Evolutionary conservation across 2,113 vertebrate genomes (phyloP), one percentile per base, ranked within the genome.

Genomic region (Atrichornis clamosus): DNA sequence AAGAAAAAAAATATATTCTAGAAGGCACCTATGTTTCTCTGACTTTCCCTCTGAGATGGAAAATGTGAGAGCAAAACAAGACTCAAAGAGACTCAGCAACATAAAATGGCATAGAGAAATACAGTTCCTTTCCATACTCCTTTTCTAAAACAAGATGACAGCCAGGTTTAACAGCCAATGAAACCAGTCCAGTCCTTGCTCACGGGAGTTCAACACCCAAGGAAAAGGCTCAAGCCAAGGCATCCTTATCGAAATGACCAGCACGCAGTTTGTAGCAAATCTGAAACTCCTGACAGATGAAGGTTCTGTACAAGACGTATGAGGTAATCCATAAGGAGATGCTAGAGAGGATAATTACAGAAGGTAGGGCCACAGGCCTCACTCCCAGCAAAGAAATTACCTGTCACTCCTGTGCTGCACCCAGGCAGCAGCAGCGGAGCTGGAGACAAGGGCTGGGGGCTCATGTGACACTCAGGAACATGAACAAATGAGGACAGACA

Each of bases 391-490:
- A n/a, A 75, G 27, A 72, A 85, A 63, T 62, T 6, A n/a, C 47
- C 30, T 16, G 13, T 62, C 46, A 20, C 17, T 80, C 22, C 53
- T 6, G 2, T 7, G 21, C 8, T 2, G 1, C 2, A n/a, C 30
- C 37, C 4, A 1, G 32, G 59, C 0, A 0, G 35, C 2, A 1
- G 33, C 44, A 82, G 27, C 0, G 0, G 10, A 60, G 47, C 74
- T 75, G 44, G 41, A 70, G 24, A 62, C 3, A 1, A 59, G 27
- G 14, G 8, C 13, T 50, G 23, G 12, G 27, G n/a, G 35, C 33
- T 68, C 56, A 11, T 2, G 5, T 59, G 37, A 19, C 33, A 3
- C 26, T 65, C 74, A 55, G 33, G 62, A 47, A 85, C 6, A 8
- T 4, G 14, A 90, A 33, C 47, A 63, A 55, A 55, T 19, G 20